Evolutionary conservation across 2,888 invertebrate species (phyloP).

Genomic region (Nineta flava): DNA sequence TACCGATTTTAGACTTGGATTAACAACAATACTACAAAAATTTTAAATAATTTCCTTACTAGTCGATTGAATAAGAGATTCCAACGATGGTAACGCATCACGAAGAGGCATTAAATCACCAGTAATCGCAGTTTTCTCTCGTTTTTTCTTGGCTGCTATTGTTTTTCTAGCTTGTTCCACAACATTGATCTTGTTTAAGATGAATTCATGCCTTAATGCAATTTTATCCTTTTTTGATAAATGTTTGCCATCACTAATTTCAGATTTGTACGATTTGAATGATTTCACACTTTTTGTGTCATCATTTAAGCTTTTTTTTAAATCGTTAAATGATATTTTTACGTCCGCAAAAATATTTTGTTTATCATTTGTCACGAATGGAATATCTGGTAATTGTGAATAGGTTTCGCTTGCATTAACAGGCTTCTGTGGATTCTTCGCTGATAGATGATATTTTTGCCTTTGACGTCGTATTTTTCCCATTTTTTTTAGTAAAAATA

Average conservation of each 20-base stretch:
- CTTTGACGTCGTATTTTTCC: slow-evolving; percentile 6
- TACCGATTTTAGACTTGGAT: too few species aligned
- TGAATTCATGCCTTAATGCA: slow-evolving; percentile 18
- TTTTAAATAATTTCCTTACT: background rate
- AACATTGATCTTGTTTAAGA: slow-evolving; percentile 21
- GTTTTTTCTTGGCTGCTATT: slow-evolving; percentile 17
- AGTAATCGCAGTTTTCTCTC: slow-evolving; percentile 18
- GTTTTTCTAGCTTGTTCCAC: slow-evolving; percentile 20
- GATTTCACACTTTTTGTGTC: slow-evolving; percentile 20
- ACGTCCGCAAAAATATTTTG: slow-evolving; percentile 17
- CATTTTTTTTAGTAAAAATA: too few species aligned
- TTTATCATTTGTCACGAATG: too few species aligned
- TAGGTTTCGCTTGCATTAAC: too few species aligned
- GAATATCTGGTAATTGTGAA: too few species aligned
- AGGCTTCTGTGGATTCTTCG: too few species aligned
- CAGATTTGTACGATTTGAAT: slow-evolving; percentile 20
- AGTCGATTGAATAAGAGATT: slow-evolving; percentile 14
- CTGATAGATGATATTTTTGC: slow-evolving; percentile 5
- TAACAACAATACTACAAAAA: too few species aligned
- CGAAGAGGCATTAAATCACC: slow-evolving; percentile 21
- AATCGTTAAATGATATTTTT: slow-evolving; percentile 14
- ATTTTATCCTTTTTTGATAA: slow-evolving; percentile 23
- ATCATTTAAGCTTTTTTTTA: slow-evolving; percentile 15
- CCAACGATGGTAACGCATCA: slow-evolving; percentile 23
- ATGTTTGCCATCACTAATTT: slow-evolving; percentile 12